A percentile compares a stretch with the other conserved stretches of the same genome.
These are phyloP conservation scores for Tragulus kanchil DNA, from an alignment of 2,113 vertebrate species.

Conservation along the genomic window DNA sequence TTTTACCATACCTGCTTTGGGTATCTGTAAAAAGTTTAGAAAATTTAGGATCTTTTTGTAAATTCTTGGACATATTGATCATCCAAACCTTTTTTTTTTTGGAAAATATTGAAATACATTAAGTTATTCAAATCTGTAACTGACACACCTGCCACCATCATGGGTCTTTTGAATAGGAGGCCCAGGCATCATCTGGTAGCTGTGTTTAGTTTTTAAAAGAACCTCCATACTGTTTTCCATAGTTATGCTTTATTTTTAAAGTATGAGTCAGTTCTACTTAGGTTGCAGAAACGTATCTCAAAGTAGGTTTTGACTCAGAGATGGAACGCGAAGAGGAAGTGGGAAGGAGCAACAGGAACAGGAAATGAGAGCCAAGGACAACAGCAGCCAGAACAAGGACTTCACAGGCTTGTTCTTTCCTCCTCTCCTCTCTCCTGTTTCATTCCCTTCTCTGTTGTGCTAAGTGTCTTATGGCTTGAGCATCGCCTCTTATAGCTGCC, in stretches of 20 bases:
- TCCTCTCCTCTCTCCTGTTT: background rate
- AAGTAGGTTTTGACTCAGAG: conserved; percentile 17
- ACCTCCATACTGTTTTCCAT: background rate
- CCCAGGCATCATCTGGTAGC: background rate
- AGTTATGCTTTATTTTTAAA: background rate
- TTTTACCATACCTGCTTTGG: background rate
- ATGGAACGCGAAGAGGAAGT: conserved; percentile 25
- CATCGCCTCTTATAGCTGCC: background rate
- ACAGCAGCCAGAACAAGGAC: background rate
- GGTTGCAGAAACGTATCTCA: background rate
- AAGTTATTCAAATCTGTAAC: no score
- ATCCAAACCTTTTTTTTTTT: conserved; percentile 11
- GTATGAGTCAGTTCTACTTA: background rate
- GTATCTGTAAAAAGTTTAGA: background rate
- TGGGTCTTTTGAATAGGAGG: no score
- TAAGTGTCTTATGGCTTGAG: background rate
- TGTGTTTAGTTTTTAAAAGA: background rate
- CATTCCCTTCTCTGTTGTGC: background rate
- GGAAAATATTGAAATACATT: no score
- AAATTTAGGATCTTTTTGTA: background rate
- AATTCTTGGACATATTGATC: background rate
- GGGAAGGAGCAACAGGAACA: background rate
- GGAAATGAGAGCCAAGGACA: background rate
- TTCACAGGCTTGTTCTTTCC: background rate
- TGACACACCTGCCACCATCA: no score